phyloP scores from a whole-genome alignment of 2,797 vertebrate species.

The Falco berigora region DNA sequence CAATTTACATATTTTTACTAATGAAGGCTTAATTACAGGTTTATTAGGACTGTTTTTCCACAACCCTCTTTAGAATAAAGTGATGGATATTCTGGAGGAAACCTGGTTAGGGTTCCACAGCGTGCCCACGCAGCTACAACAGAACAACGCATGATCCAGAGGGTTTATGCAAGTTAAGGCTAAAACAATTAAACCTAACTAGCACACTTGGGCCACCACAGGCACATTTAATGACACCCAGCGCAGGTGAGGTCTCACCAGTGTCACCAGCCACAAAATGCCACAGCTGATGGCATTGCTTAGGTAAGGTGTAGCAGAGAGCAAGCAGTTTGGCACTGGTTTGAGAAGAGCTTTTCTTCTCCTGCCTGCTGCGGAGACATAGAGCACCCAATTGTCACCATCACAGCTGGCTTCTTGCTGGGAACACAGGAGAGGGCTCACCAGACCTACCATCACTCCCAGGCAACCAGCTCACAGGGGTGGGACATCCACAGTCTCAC shows the following conservation, averaged over 20 bases:
- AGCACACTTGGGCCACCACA: accelerated
- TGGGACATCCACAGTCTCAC: accelerated
- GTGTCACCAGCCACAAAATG: not conserved
- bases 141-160: accelerated
- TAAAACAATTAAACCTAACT: not conserved
- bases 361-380: not conserved
- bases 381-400: accelerated
- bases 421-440: not conserved
- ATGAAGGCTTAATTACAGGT: slow-evolving; percentile 47
- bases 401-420: not conserved
- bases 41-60: slow-evolving; percentile 45
- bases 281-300: accelerated
- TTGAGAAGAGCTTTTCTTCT: not conserved
- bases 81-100: not conserved
- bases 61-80: not conserved
- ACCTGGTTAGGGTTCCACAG: not conserved
- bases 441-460: not conserved
- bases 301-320: not conserved
- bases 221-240: not conserved
- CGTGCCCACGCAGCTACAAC: not conserved
- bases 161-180: not conserved
- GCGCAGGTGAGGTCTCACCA: not conserved
- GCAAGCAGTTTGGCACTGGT: not conserved
- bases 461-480: not conserved
- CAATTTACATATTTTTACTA: slow-evolving; percentile 19